Evolutionary conservation across 2,888 invertebrate species (phyloP).

Genomic region (Drosophila paranaensis): DNA sequence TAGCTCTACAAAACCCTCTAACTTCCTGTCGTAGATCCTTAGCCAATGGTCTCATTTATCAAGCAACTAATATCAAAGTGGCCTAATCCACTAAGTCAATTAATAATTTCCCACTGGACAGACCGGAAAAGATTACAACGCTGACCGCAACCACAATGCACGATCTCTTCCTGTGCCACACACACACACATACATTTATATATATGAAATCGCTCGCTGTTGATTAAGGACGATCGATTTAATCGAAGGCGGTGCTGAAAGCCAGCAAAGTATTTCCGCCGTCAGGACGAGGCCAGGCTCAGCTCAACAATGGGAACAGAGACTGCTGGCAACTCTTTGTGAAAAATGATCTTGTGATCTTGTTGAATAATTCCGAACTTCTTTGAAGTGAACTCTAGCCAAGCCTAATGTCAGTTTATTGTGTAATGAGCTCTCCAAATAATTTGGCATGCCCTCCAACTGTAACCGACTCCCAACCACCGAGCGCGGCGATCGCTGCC

Average conservation of each 20-base stretch:
- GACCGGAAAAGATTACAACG: constrained; percentile 71
- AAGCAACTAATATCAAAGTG: constrained; percentile 25
- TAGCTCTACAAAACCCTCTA: background rate
- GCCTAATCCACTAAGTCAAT: constrained; percentile 51
- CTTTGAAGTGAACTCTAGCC: constrained; percentile 51
- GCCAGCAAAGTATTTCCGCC: constrained; percentile 63
- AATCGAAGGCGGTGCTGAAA: constrained; percentile 50
- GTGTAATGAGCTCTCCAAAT: constrained; percentile 82
- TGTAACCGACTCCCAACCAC: constrained; percentile 30
- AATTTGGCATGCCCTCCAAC: constrained; percentile 69
- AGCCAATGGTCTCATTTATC: constrained; percentile 22
- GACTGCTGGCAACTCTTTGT: constrained; percentile 41
- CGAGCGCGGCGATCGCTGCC: constrained; percentile 51
- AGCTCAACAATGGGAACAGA: background rate
- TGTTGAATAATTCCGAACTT: constrained; percentile 71
- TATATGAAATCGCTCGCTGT: background rate
- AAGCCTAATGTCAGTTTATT: constrained; percentile 60
- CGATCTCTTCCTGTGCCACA: constrained; percentile 36
- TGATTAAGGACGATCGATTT: constrained; percentile 42
- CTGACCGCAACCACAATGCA: constrained; percentile 49
- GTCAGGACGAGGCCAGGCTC: constrained; percentile 29
- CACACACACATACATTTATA: constrained; percentile 10
- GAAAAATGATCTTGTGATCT: constrained; percentile 78
- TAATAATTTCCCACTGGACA: constrained; percentile 51
- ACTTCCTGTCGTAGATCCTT: constrained; percentile 32